Evolutionary conservation across 2,113 vertebrate species (phyloP).

Genomic region (Myotis yumanensis): DNA sequence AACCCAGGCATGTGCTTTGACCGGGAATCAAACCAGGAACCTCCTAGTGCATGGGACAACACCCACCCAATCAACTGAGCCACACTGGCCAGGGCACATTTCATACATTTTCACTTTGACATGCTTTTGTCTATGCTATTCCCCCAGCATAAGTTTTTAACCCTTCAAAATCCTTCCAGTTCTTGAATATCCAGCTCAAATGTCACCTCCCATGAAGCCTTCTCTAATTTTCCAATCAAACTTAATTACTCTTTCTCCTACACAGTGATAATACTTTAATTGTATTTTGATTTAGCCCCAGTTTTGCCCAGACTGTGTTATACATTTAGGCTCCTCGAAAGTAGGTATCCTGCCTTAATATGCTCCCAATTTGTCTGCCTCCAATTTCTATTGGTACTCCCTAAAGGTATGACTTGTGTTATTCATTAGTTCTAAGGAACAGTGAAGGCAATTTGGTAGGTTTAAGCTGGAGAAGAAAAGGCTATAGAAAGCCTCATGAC

Average conservation of each 20-base stretch:
- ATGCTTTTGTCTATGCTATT: neutral
- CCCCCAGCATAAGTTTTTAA: neutral
- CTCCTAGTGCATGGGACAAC: too few species aligned
- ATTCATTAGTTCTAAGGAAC: neutral
- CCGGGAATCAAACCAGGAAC: too few species aligned
- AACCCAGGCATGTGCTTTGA: too few species aligned
- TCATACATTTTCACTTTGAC: neutral
- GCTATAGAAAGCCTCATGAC: neutral
- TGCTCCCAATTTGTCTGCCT: neutral
- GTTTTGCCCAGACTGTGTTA: neutral
- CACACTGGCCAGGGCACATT: neutral
- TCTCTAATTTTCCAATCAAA: conserved; percentile 11
- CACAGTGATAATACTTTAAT: neutral
- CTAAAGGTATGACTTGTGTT: neutral
- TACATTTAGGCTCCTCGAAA: neutral
- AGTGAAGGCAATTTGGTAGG: neutral
- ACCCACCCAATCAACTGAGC: too few species aligned
- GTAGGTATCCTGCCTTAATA: neutral
- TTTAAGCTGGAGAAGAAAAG: neutral
- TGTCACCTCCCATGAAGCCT: neutral
- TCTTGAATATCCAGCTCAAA: neutral
- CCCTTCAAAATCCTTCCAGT: neutral
- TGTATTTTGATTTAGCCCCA: neutral
- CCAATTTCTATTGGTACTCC: neutral
- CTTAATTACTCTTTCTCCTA: neutral